Evolutionary conservation across 1,140 invertebrate genomes (phyloP).

Genomic region (Brachystomella parvula): DNA sequence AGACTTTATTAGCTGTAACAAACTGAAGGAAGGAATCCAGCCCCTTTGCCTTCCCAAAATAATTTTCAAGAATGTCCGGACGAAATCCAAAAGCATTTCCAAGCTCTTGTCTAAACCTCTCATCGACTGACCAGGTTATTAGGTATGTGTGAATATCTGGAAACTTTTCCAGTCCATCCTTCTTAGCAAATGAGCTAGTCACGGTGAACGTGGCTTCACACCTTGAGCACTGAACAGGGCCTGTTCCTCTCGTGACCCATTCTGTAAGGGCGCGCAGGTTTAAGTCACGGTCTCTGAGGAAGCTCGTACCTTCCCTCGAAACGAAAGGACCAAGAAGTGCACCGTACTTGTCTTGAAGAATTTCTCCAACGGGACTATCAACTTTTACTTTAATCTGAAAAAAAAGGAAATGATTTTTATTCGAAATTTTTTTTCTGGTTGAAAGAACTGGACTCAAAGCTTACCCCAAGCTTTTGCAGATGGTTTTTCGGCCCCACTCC

Average conservation of each 20-base stretch:
- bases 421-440: not conserved
- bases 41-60: constrained; percentile 15
- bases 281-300: not conserved
- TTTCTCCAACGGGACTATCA: constrained; percentile 14
- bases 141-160: constrained; percentile 27
- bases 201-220: constrained; percentile 16
- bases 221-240: not conserved
- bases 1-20: constrained; percentile 17
- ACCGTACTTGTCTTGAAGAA: constrained; percentile 15
- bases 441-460: not conserved
- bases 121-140: constrained; percentile 11
- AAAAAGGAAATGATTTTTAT: not conserved
- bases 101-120: constrained; percentile 2
- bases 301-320: not conserved
- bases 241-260: not conserved
- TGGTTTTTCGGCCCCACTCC: constrained; percentile 19
- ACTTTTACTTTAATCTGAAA: constrained; percentile 11
- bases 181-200: constrained; percentile 7
- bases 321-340: constrained; percentile 15
- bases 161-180: not conserved
- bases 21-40: constrained; percentile 20
- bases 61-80: constrained; percentile 4
- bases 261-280: not conserved
- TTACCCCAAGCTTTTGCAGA: constrained; percentile 19
- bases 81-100: not conserved